These are phyloP conservation scores for Pseudonaja textilis DNA, from an alignment of 2,113 vertebrate species.

Conservation along the genomic window DNA sequence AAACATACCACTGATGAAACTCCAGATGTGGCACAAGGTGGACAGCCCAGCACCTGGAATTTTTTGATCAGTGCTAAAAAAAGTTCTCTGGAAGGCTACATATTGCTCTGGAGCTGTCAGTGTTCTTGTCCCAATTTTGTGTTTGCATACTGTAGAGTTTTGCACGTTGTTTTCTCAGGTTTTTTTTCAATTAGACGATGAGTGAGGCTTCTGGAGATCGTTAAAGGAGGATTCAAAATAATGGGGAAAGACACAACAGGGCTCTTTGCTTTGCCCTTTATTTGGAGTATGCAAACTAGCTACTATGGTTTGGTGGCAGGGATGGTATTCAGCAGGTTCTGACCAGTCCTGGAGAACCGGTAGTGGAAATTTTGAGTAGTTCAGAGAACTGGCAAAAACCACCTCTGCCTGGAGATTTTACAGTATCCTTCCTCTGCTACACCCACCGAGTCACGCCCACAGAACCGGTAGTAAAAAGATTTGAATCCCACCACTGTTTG, in stretches of 20 bases:
- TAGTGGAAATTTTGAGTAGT: too few relatives aligned
- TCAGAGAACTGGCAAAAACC: too few relatives aligned
- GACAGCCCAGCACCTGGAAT: background rate
- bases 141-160: background rate
- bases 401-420: too few relatives aligned
- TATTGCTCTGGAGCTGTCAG: background rate
- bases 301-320: background rate
- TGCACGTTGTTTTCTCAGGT: background rate
- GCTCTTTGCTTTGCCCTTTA: background rate
- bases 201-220: background rate
- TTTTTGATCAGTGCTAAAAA: background rate
- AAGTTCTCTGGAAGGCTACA: background rate
- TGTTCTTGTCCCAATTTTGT: background rate
- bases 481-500: background rate
- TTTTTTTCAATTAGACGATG: background rate
- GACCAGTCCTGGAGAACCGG: too few relatives aligned
- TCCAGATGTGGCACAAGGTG: background rate
- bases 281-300: background rate
- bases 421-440: too few relatives aligned
- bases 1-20: background rate
- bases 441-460: too few relatives aligned
- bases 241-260: background rate
- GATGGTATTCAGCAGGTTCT: too few relatives aligned
- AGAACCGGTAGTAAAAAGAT: too few relatives aligned
- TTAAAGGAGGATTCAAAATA: background rate